phyloP scores from a whole-genome alignment of 92 coral and sea anemone species.

The Porites cylindrica region DNA sequence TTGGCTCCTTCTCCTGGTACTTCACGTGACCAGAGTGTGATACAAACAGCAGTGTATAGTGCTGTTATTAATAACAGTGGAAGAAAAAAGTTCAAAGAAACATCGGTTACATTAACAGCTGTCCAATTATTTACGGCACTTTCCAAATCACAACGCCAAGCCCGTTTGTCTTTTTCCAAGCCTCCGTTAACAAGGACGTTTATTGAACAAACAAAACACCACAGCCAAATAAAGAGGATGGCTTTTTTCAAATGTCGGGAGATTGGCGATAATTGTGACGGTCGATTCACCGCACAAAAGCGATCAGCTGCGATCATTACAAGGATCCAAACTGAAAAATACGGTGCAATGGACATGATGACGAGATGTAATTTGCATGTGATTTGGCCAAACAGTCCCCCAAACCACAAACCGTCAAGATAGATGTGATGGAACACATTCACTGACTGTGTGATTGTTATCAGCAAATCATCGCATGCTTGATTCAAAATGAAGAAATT shows the following conservation, averaged over 20 bases:
- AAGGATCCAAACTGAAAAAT: slow-evolving; percentile 19
- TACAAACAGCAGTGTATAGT: neutral
- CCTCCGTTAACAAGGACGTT: neutral
- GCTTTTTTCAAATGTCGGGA: slow-evolving; percentile 16
- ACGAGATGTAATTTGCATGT: neutral
- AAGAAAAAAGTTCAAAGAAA: neutral
- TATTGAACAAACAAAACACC: neutral
- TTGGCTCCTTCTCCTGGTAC: slow-evolving; percentile 48
- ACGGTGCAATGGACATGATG: neutral
- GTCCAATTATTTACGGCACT: neutral
- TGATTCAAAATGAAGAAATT: slow-evolving; percentile 23
- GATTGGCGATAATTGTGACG: neutral
- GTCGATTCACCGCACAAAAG: slow-evolving; percentile 11
- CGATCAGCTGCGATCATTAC: slow-evolving; percentile 19
- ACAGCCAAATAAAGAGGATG: neutral
- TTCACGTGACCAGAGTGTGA: slow-evolving; percentile 16
- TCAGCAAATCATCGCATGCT: slow-evolving; percentile 5
- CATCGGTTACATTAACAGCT: neutral
- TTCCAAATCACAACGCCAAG: neutral
- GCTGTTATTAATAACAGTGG: neutral
- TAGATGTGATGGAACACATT: neutral
- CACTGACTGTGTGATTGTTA: neutral
- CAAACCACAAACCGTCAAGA: neutral
- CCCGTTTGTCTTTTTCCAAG: neutral
- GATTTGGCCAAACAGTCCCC: neutral